Evolutionary conservation across 2,888 invertebrate species (phyloP).

Genomic region (Caenorhabditis sp.): DNA sequence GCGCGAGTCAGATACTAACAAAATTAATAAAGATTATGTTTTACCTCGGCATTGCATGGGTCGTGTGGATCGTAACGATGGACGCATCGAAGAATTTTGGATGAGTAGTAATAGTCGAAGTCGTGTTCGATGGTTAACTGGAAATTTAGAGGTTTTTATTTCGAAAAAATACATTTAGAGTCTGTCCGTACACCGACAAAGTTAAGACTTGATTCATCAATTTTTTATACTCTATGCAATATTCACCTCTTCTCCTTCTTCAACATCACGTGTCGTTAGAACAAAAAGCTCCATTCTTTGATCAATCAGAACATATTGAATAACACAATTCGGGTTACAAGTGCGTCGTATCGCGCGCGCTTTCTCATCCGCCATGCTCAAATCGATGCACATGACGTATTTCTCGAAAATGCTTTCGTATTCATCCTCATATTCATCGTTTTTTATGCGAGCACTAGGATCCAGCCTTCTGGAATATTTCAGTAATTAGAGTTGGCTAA

Average conservation of each 20-base stretch:
- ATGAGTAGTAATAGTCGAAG: slow-evolving; percentile 15
- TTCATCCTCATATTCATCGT: slow-evolving; percentile 13
- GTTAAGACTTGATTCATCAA: slow-evolving; percentile 2
- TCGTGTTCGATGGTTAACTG: slow-evolving; percentile 17
- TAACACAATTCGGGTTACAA: slow-evolving; percentile 13
- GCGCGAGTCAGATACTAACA: slow-evolving; percentile 14
- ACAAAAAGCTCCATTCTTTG: slow-evolving; percentile 22
- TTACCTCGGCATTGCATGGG: slow-evolving; percentile 10
- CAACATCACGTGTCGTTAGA: not conserved
- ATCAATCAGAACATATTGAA: slow-evolving; percentile 18
- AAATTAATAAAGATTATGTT: not conserved
- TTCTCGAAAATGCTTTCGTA: slow-evolving; percentile 9
- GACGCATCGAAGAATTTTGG: slow-evolving; percentile 9
- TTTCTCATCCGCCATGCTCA: slow-evolving; percentile 8
- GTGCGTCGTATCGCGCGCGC: slow-evolving; percentile 13
- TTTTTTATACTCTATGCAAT: not conserved
- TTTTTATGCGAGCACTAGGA: not conserved
- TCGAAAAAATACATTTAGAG: not conserved
- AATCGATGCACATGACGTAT: slow-evolving; percentile 22
- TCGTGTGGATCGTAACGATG: slow-evolving; percentile 8
- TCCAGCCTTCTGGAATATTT: not conserved
- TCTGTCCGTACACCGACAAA: no score
- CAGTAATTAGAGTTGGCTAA: no score
- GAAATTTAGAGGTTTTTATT: no score
- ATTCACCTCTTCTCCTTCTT: slow-evolving; percentile 10